These are phyloP conservation scores for Aspidapion aeneum DNA, from an alignment of 2,888 invertebrate species.

Conservation along the genomic window DNA sequence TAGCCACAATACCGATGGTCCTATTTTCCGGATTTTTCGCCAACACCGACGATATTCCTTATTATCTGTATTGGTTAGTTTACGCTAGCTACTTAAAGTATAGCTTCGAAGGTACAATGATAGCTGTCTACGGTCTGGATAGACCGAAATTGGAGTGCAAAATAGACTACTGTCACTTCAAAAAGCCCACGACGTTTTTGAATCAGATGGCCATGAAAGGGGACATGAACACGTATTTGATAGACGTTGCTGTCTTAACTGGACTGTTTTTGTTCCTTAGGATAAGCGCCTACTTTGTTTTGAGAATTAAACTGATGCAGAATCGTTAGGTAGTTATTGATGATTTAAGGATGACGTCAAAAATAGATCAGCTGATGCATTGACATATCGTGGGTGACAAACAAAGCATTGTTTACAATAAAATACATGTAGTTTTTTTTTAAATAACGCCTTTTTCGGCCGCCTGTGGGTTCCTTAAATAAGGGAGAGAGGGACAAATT, in stretches of 20 bases:
- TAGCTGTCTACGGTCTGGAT: conserved; percentile 86
- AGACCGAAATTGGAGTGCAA: conserved; percentile 79
- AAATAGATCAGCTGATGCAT: no score
- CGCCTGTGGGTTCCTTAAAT: no score
- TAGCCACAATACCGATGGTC: conserved; percentile 86
- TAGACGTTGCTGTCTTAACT: conserved; percentile 79
- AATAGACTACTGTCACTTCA: conserved; percentile 79
- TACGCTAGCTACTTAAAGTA: conserved; percentile 89
- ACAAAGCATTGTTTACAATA: no score
- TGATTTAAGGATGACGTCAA: no score
- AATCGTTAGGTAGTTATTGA: no score
- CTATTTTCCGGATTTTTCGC: conserved; percentile 95
- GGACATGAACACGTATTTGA: conserved; percentile 61
- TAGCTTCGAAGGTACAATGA: conserved; percentile 90
- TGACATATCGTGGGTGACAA: no score
- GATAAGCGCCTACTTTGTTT: conserved; percentile 75
- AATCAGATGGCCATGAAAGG: conserved; percentile 82
- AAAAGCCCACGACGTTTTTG: conserved; percentile 76
- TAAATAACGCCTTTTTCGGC: no score
- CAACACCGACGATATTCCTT: conserved; percentile 86
- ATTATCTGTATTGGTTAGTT: conserved; percentile 84
- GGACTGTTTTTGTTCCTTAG: conserved; percentile 77
- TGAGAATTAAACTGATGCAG: conserved; percentile 68
- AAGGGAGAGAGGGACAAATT: no score
- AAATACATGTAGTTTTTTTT: no score